phyloP scores from a whole-genome alignment of 2,888 invertebrate genomes.

The Quadroppia sp. region DNA sequence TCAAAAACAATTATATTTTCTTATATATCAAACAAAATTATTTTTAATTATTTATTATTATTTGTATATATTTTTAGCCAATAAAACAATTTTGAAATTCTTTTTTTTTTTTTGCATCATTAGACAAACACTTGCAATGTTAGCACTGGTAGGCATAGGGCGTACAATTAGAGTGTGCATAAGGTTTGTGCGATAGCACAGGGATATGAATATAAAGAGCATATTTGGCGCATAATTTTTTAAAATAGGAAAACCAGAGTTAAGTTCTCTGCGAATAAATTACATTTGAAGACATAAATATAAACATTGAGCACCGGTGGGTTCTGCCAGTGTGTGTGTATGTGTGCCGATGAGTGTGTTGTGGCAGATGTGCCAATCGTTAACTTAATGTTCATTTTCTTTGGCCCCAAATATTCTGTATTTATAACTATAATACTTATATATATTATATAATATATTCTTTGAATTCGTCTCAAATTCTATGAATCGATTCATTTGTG shows the following conservation, averaged over 20 bases:
- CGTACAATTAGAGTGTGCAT: too few relatives aligned
- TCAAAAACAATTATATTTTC: too few relatives aligned
- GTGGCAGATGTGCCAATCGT: slow-evolving; percentile 36
- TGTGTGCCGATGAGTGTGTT: neutral
- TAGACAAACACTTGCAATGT: too few relatives aligned
- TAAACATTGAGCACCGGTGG: slow-evolving; percentile 1
- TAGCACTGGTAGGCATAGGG: too few relatives aligned
- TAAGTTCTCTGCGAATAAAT: neutral
- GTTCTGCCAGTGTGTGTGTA: neutral
- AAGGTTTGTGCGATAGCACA: neutral
- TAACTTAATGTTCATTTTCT: slow-evolving; percentile 25
- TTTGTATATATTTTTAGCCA: too few relatives aligned
- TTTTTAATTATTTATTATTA: too few relatives aligned
- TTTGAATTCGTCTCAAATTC: neutral
- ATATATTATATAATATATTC: too few relatives aligned
- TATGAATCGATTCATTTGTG: neutral
- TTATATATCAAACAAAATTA: too few relatives aligned
- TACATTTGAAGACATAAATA: slow-evolving; percentile 13
- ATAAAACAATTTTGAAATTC: too few relatives aligned
- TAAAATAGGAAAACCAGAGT: neutral
- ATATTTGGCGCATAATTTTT: slow-evolving; percentile 17
- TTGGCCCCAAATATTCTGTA: neutral
- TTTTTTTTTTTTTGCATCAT: too few relatives aligned
- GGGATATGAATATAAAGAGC: neutral
- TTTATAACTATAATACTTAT: too few relatives aligned